These are phyloP conservation scores for Mactromeris polynyma DNA, from an alignment of 2,888 invertebrate species.

Conservation along the genomic window DNA sequence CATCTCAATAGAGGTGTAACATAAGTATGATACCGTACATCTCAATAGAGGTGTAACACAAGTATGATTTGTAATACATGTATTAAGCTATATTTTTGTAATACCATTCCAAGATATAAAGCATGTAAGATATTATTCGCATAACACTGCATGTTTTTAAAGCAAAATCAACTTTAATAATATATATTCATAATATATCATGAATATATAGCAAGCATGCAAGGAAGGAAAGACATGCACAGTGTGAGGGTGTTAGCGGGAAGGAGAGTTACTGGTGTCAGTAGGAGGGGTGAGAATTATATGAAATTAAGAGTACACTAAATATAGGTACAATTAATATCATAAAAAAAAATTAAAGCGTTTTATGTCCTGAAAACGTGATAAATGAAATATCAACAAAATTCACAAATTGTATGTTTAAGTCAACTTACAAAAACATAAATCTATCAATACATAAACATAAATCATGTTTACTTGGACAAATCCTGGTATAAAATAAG, in stretches of 20 bases:
- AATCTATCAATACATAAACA: neutral
- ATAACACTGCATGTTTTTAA: too few relatives aligned
- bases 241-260: neutral
- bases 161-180: too few relatives aligned
- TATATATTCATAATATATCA: too few relatives aligned
- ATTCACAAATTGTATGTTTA: neutral
- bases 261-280: neutral
- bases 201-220: neutral
- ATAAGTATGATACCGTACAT: too few relatives aligned
- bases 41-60: too few relatives aligned
- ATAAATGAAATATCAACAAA: neutral
- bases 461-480: neutral
- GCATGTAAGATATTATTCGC: too few relatives aligned
- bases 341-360: neutral
- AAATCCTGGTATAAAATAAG: too few relatives aligned
- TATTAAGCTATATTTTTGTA: too few relatives aligned
- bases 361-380: neutral
- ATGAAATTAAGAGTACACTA: neutral
- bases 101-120: too few relatives aligned
- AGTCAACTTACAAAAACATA: neutral
- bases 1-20: too few relatives aligned
- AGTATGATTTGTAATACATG: too few relatives aligned
- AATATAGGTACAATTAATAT: neutral
- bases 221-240: slow-evolving; percentile 1
- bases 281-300: neutral